Conservation (phyloP, 2,113 vertebrate species). For the Ictalurus punctatus region DNA sequence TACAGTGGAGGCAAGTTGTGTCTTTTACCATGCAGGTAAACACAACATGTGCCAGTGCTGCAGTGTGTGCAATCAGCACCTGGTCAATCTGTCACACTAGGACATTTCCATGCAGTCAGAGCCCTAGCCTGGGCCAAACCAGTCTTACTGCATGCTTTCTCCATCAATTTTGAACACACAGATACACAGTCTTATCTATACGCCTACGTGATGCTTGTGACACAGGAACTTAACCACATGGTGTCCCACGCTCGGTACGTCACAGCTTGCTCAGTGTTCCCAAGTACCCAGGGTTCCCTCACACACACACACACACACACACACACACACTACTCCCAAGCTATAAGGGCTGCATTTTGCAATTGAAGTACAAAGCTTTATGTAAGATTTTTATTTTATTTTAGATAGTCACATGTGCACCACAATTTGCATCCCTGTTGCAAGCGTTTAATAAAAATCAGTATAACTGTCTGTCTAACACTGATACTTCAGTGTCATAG, state of each 20-base stretch:
- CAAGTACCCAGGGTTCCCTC: not conserved
- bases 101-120: slow-evolving; percentile 31
- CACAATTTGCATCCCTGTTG: not conserved
- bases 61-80: slow-evolving; percentile 11
- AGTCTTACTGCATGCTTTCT: not conserved
- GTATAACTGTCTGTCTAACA: not conserved
- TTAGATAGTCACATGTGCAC: not conserved
- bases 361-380: not conserved
- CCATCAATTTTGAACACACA: not conserved
- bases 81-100: slow-evolving; percentile 11
- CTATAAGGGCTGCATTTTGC: no score
- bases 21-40: slow-evolving; percentile 5
- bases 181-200: not conserved
- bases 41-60: slow-evolving; percentile 48
- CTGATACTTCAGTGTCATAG: not conserved
- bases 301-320: not conserved
- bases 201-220: not conserved
- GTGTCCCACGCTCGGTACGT: not conserved
- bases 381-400: not conserved
- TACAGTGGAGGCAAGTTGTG: not conserved
- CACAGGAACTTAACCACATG: not conserved
- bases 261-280: not conserved
- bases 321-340: not conserved
- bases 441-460: not conserved
- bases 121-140: not conserved